Base-by-base conservation (phyloP, 2,888 invertebrate species). In the Drosophila recens region DNA sequence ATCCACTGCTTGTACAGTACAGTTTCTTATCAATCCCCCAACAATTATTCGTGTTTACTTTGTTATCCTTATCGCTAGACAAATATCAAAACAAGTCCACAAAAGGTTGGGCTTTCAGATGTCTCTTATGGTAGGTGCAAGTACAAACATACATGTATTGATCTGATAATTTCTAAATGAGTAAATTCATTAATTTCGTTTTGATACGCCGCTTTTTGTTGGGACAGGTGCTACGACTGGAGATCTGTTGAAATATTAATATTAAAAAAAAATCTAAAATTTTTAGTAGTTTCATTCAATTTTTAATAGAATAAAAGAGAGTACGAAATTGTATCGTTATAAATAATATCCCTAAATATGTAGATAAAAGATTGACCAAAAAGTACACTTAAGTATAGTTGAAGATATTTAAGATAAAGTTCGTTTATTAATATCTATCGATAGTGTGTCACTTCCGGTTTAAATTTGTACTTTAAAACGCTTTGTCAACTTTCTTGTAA, bases 61-160 rank as follows among this genome's bases (percentile, higher is more conserved):
- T 58, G 68, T 52, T 76, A 69, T 51, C 49, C 76, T 74, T 82
- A 83, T 82, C 82, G 45, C 30, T 64, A 57, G n/a, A 45, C 66
- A 77, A 76, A 80, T 59, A 76, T 52, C 40, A 40, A 46, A 30
- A 56, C 65, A 68, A 67, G 59, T 58, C 23, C 17, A 30, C 51
- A 56, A 62, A 57, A 65, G 63, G 54, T 65, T 56, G 57, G 65
- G 53, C 71, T 75, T 67, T 66, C 54, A 49, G 49, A 53, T 72
- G 71, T 67, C 49, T 57, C 56, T 59, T 42, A 40, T 64, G 45
- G 45, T 38, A 20, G 62, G 51, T 57, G 67, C 45, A 52, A 27
- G 57, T 8, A 0, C 9, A 30, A 8, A 30, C 11, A 34, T 27
- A 23, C 8, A 40, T 54, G 36, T 62, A 74, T 74, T 67, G 72